These are phyloP conservation scores for Caretta caretta DNA, from an alignment of 2,113 vertebrate species.

Conservation along the genomic window DNA sequence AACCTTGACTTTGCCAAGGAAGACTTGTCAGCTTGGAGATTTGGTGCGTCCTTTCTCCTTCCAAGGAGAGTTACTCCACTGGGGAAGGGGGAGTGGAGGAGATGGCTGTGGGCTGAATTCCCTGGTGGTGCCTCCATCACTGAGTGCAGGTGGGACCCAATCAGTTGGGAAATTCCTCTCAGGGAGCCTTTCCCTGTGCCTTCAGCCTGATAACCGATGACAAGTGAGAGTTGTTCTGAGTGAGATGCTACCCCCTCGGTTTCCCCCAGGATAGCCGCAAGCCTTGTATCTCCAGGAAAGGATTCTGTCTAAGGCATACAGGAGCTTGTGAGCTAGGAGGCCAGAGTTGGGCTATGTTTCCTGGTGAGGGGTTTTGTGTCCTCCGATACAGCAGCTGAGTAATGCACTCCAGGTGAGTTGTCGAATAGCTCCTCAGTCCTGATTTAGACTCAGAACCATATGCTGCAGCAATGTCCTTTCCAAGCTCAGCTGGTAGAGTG, in stretches of 20 bases:
- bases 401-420: background rate
- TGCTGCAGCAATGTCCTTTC: background rate
- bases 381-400: background rate
- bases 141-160: background rate
- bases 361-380: background rate
- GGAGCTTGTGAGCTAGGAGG: background rate
- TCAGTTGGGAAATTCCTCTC: background rate
- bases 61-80: constrained; percentile 38
- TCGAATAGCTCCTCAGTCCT: background rate
- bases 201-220: background rate
- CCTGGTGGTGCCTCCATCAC: background rate
- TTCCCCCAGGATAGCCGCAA: background rate
- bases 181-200: background rate
- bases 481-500: background rate
- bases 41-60: constrained; percentile 43
- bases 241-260: background rate
- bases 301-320: background rate
- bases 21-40: background rate
- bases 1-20: constrained; percentile 50
- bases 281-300: background rate
- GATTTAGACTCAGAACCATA: background rate
- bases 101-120: background rate
- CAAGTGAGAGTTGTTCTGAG: background rate
- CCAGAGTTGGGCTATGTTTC: background rate
- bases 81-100: background rate